Evolutionary conservation across 2,888 invertebrate genomes (phyloP).

Genomic region (Chloroclysta siterata): DNA sequence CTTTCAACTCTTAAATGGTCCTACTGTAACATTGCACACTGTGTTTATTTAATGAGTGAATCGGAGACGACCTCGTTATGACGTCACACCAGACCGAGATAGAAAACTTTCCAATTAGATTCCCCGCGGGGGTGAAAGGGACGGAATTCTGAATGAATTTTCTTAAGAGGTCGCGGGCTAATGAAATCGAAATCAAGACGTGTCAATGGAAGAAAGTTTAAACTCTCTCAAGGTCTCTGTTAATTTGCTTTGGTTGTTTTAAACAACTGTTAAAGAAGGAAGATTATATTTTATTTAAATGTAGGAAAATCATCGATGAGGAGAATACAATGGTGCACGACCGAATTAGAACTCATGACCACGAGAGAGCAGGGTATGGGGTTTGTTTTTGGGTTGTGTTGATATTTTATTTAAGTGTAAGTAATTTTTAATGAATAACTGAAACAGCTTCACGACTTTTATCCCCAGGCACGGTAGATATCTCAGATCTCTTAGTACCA

Average conservation of each 20-base stretch:
- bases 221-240: conserved; percentile 36
- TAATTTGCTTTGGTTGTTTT: conserved; percentile 27
- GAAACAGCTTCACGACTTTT: no score
- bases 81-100: conserved; percentile 74
- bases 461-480: no score
- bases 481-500: no score
- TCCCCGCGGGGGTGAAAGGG: conserved; percentile 49
- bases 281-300: background rate
- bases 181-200: conserved; percentile 69
- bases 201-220: conserved; percentile 50
- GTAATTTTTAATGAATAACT: no score
- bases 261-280: background rate
- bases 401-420: background rate
- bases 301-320: no score
- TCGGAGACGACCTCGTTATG: conserved; percentile 80
- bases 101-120: conserved; percentile 42
- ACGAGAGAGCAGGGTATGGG: no score
- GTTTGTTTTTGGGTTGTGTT: no score
- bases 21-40: conserved; percentile 50
- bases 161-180: conserved; percentile 66
- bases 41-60: conserved; percentile 84
- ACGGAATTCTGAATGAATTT: conserved; percentile 71
- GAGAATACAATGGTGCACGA: no score
- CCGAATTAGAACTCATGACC: no score
- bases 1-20: background rate